A percentile compares a stretch with the other conserved stretches of the same genome.
Evolutionary conservation across 2,113 vertebrate genomes (phyloP).

Genomic region (Ictalurus furcatus): DNA sequence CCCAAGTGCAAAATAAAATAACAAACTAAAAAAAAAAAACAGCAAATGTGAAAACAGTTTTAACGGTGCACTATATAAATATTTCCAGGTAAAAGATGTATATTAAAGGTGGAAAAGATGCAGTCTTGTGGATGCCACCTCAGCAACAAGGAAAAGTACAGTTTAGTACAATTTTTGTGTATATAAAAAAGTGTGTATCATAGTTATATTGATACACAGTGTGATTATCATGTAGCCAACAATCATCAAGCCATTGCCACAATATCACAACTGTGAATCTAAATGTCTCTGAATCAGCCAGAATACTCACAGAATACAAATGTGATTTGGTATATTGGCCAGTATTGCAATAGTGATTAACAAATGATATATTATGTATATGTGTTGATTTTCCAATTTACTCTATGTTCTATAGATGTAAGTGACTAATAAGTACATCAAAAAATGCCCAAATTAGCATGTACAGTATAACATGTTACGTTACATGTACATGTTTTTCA

Average conservation of each 20-base stretch:
- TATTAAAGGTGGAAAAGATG: neutral
- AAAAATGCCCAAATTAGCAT: neutral
- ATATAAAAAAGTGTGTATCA: neutral
- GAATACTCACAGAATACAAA: neutral
- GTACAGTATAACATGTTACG: neutral
- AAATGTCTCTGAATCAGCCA: neutral
- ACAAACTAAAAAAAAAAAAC: neutral
- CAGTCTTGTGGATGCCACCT: neutral
- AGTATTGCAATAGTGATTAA: neutral
- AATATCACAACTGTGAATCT: too few relatives aligned
- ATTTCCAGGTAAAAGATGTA: neutral
- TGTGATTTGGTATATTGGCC: neutral
- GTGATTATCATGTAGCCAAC: neutral
- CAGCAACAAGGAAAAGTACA: neutral
- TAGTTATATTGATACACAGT: neutral
- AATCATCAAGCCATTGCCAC: neutral
- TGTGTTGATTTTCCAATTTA: neutral
- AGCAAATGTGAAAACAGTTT: neutral
- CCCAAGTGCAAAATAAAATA: constrained; percentile 58
- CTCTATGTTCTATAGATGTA: neutral
- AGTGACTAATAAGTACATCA: neutral
- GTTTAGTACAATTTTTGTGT: neutral
- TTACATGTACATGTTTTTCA: neutral
- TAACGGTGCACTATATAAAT: neutral
- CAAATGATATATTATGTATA: neutral